These are phyloP conservation scores for Heliconius charithonia DNA, from an alignment of 2,888 invertebrate genomes.

Conservation along the genomic window DNA sequence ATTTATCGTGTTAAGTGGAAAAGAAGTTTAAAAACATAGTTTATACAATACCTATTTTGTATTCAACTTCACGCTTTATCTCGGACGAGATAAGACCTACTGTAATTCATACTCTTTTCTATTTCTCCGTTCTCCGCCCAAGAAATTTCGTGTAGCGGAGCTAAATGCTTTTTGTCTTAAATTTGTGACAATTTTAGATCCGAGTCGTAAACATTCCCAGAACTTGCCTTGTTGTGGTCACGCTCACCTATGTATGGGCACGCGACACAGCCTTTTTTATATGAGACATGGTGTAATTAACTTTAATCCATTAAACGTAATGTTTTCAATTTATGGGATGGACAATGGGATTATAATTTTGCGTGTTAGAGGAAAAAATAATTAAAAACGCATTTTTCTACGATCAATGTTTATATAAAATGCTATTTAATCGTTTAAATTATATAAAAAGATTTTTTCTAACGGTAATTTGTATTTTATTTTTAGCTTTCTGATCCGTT, in stretches of 20 bases:
- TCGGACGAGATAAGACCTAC: no score
- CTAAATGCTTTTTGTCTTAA: no score
- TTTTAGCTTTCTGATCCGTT: no score
- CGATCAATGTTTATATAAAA: background rate
- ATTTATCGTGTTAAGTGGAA: no score
- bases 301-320: slow-evolving; percentile 37
- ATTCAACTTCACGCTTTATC: no score
- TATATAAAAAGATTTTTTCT: background rate
- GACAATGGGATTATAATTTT: slow-evolving; percentile 5
- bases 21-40: no score
- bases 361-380: background rate
- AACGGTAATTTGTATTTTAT: background rate
- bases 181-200: no score
- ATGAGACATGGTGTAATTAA: slow-evolving; percentile 41
- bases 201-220: background rate
- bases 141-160: no score
- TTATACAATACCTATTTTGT: no score
- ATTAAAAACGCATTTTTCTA: slow-evolving; percentile 7
- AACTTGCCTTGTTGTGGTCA: slow-evolving; percentile 50
- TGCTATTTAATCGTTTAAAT: background rate
- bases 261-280: slow-evolving; percentile 47
- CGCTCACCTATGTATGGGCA: slow-evolving; percentile 47
- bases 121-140: no score
- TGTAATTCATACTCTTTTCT: no score
- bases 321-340: slow-evolving; percentile 28